These are phyloP conservation scores for Prunella strophiata DNA, from an alignment of 2,797 vertebrate genomes.

Conservation along the genomic window DNA sequence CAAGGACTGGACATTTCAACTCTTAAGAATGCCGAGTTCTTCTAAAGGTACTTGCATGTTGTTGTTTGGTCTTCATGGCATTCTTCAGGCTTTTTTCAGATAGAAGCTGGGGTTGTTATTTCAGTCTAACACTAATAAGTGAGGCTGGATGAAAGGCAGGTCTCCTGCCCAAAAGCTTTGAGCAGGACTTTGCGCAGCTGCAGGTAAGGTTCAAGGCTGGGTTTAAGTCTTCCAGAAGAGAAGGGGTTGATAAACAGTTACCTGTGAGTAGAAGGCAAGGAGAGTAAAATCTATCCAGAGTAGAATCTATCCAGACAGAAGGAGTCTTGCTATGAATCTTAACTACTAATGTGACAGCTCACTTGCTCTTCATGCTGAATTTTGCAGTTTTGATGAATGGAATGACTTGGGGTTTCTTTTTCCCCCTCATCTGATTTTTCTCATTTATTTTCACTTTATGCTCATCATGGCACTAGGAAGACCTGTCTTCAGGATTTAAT, in stretches of 20 bases:
- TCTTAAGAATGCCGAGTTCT: background rate
- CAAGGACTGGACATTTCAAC: background rate
- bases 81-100: background rate
- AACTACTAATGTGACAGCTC: background rate
- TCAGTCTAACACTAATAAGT: background rate
- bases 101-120: background rate
- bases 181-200: background rate
- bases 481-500: background rate
- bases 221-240: background rate
- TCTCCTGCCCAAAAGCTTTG: background rate
- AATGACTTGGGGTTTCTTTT: background rate
- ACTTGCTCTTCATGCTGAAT: background rate
- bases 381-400: background rate
- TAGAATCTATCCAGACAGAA: background rate
- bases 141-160: background rate
- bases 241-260: background rate
- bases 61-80: background rate
- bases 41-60: background rate
- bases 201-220: background rate
- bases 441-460: background rate
- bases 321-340: background rate
- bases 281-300: background rate
- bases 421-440: background rate
- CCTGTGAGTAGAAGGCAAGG: background rate
- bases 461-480: background rate